Evolutionary conservation across 2,888 invertebrate genomes (phyloP), one percentile per base, ranked within the genome.

Genomic region (Drepana falcataria): DNA sequence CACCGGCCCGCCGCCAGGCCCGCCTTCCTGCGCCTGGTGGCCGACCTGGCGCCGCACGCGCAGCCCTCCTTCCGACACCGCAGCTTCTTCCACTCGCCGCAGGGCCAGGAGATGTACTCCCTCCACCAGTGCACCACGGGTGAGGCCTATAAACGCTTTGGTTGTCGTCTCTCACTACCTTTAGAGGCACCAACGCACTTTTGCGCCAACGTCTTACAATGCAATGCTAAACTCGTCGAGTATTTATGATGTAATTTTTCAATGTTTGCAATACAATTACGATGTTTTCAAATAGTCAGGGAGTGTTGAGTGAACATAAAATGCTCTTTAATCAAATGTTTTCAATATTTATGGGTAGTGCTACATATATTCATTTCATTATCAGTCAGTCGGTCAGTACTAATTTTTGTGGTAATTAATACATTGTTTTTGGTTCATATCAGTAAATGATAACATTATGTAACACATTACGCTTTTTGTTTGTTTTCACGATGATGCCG

Each of bases 11-110:
- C 92, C 44, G 91, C 93, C 53, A 92, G 99, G 56, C 99, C 99
- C 35, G 92, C 95, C 55, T 99, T 99, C 91, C 92, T 96, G 69
- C 94, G 94, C 61, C 94, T 97, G 34, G 95, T 96, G 66, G 93
- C 94, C 3, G 92, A 94, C 76, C 88, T 98, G 58, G 91, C 95
- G 65, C 92, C 94, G 49, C 92, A 93, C 68, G 92, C 96, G 60
- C 92, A 93, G 63, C 81, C 93, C 56, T 71, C 85, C 73, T 93
- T 96, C 91, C 80, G 92, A 55, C 81, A 90, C 57, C 88, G 87
- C 59, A 91, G 87, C 90, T 96, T 93, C 85, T 94, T 93, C 84
- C 93, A 94, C 84, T 90, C 94, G 63, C 85, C 92, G 53, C 92
- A 91, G 63, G 93, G 93, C 0, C 91, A 92, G 77, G 93, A 93